Conservation (phyloP, 30 jellyfish, hydroid and myxozoan species). For the Cassiopea andromeda region DNA sequence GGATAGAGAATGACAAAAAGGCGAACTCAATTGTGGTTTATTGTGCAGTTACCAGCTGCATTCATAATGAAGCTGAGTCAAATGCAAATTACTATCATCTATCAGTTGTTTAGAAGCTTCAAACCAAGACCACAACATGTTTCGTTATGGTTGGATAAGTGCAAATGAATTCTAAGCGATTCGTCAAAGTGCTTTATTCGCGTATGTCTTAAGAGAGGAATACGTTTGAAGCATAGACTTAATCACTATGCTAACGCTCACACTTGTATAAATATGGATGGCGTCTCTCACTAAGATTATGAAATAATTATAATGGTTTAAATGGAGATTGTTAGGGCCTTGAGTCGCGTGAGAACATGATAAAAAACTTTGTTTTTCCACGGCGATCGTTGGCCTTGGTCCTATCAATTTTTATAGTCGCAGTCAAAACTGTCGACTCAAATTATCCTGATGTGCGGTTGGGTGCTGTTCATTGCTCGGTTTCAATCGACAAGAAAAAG, state of each 20-base stretch:
- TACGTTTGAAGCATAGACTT: not conserved
- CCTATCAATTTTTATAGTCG: not conserved
- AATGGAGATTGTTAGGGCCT: not conserved
- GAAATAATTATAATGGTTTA: not conserved
- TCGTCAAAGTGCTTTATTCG: not conserved
- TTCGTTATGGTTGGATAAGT: conserved; percentile 10
- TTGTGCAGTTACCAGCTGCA: conserved; percentile 74
- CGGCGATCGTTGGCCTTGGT: not conserved
- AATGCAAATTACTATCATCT: conserved; percentile 48
- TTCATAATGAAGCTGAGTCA: conserved; percentile 33
- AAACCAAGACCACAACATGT: conserved; percentile 1
- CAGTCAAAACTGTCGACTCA: not conserved
- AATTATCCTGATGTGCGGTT: not conserved
- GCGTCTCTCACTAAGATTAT: not conserved
- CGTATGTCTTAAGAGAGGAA: not conserved
- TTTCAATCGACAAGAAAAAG: not conserved
- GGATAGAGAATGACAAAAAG: conserved; percentile 28
- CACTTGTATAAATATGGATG: not conserved
- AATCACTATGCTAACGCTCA: not conserved
- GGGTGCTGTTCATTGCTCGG: conserved; percentile 6
- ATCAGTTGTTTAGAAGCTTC: conserved; percentile 16
- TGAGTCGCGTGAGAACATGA: not conserved
- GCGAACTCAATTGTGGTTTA: conserved; percentile 64
- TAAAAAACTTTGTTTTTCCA: not conserved
- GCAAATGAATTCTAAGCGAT: not conserved